Evolutionary conservation across 1,140 invertebrate genomes (phyloP).

Genomic region (Trachelipus rathkii): DNA sequence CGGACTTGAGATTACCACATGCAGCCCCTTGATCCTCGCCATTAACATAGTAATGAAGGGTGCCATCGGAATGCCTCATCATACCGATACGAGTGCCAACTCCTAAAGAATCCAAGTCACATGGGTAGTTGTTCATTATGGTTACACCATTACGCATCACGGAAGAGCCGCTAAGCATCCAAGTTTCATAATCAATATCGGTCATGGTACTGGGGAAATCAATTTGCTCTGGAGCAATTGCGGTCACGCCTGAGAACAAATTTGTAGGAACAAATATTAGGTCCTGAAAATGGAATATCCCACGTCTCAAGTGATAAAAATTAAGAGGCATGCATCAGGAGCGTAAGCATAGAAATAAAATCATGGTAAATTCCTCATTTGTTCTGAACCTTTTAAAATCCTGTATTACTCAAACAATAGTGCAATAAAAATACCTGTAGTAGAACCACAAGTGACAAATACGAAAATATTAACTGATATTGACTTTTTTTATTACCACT

Average conservation of each 20-base stretch:
- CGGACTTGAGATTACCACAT: conserved; percentile 63
- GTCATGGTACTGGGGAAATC: conserved; percentile 85
- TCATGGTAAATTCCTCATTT: too few relatives aligned
- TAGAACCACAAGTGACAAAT: too few relatives aligned
- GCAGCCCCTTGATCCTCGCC: conserved; percentile 85
- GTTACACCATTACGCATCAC: conserved; percentile 59
- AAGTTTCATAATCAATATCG: conserved; percentile 85
- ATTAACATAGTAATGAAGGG: conserved; percentile 84
- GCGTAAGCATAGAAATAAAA: too few relatives aligned
- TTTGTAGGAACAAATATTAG: conserved; percentile 20
- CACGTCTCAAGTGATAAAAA: too few relatives aligned
- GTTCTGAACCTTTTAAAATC: too few relatives aligned
- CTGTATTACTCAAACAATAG: too few relatives aligned
- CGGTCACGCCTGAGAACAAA: conserved; percentile 66
- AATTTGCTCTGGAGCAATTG: conserved; percentile 79
- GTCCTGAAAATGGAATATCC: neutral
- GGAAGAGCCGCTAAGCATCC: conserved; percentile 79
- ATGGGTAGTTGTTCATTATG: conserved; percentile 72
- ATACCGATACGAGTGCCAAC: conserved; percentile 65
- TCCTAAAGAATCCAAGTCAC: conserved; percentile 73
- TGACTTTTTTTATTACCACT: too few relatives aligned
- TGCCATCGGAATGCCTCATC: conserved; percentile 77
- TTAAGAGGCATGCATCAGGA: conserved; percentile 14
- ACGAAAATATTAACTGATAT: too few relatives aligned
- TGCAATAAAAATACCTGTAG: too few relatives aligned